A percentile compares a stretch with the other conserved stretches of the same genome.
Evolutionary conservation across 1,140 invertebrate genomes (phyloP).

Genomic region (Nephila pilipes): DNA sequence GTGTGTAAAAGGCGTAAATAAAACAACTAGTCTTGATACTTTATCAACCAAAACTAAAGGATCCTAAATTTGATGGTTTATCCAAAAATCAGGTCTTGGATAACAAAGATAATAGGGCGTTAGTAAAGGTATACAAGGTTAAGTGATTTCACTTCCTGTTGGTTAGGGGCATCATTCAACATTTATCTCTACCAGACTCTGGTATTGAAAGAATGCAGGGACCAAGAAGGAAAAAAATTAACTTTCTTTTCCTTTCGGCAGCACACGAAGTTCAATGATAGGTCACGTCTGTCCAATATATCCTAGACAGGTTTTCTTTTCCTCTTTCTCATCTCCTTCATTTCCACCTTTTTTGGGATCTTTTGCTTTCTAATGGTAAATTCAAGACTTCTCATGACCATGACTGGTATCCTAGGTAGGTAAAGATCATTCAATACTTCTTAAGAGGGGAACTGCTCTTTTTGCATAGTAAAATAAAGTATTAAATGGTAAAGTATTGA

Average conservation of each 20-base stretch:
- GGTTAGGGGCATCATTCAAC: neutral
- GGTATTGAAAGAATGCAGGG: too few relatives aligned
- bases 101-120: neutral
- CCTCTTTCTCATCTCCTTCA: neutral
- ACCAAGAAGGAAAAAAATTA: too few relatives aligned
- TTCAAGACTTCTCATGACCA: neutral
- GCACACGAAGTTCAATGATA: neutral
- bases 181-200: neutral
- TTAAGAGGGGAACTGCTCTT: too few relatives aligned
- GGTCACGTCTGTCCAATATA: neutral
- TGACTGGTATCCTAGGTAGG: neutral
- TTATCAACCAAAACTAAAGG: neutral
- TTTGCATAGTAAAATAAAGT: too few relatives aligned
- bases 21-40: too few relatives aligned
- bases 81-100: neutral
- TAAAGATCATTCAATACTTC: too few relatives aligned
- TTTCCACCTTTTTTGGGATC: neutral
- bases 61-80: neutral
- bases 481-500: too few relatives aligned
- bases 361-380: neutral
- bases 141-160: constrained; percentile 38
- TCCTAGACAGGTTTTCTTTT: neutral
- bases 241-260: too few relatives aligned
- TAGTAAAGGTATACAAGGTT: neutral
- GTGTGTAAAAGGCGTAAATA: neutral